phyloP scores from a whole-genome alignment of 2,113 vertebrate genomes.

The Trematomus loennbergii region DNA sequence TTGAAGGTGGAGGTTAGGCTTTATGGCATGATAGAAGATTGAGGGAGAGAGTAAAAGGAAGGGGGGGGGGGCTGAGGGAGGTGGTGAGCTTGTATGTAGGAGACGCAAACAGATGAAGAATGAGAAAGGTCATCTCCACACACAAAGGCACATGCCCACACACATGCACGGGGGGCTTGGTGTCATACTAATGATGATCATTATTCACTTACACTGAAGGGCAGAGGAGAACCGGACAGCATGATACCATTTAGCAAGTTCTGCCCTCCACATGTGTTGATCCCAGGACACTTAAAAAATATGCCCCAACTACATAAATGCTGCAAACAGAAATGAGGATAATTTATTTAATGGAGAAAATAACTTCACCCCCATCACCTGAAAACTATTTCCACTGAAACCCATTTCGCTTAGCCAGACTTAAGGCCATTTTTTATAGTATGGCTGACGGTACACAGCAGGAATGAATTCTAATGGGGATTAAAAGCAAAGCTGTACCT shows the following conservation, averaged over 20 bases:
- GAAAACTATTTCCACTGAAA: slow-evolving; percentile 20
- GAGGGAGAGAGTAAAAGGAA: slow-evolving; percentile 2
- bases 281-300: slow-evolving; percentile 13
- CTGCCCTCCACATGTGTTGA: slow-evolving; percentile 22
- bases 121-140: slow-evolving; percentile 66
- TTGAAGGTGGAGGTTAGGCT: slow-evolving; percentile 36
- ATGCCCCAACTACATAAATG: not conserved
- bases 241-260: slow-evolving; percentile 36
- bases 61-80: not conserved
- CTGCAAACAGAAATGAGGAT: slow-evolving; percentile 19
- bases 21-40: slow-evolving; percentile 42
- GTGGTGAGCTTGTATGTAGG: slow-evolving; percentile 17
- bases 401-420: slow-evolving; percentile 12
- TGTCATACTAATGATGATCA: slow-evolving; percentile 74
- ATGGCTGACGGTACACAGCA: slow-evolving; percentile 47
- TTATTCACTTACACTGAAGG: slow-evolving; percentile 71
- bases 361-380: slow-evolving; percentile 11
- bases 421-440: slow-evolving; percentile 27
- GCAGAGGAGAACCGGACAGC: slow-evolving; percentile 46
- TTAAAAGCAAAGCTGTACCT: slow-evolving; percentile 70
- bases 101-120: slow-evolving; percentile 55
- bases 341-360: slow-evolving; percentile 13
- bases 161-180: slow-evolving; percentile 24
- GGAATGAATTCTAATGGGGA: slow-evolving; percentile 57
- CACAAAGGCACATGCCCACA: slow-evolving; percentile 17